Evolutionary conservation across 2,113 vertebrate species (phyloP), one percentile per base, ranked within the genome.

Genomic region (Corvus moneduloides): DNA sequence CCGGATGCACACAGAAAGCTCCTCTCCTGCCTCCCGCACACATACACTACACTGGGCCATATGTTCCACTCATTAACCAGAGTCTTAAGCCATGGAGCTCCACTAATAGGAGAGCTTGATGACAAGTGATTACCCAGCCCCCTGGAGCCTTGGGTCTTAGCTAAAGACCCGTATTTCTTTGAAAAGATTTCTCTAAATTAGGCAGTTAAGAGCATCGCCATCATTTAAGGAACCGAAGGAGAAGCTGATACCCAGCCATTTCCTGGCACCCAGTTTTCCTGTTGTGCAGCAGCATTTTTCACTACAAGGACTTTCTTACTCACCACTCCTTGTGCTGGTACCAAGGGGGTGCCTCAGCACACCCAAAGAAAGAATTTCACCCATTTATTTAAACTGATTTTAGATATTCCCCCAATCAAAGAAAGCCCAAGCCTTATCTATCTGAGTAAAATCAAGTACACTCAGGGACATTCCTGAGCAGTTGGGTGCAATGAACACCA

Each of bases 131-230:
- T 95, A 97, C 67, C 81, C 64, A 78, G 73, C 17, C 55, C 37
- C n/a, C 74, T 10, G 9, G 74, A 95, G 37, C 87, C 90, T 59
- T 67, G 51, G 48, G 64, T 95, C 85, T 94, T 95, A 96, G 88
- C 68, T 94, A 90, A 93, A 96, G 79, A 93, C 94, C 74, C 3
- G 16, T 81, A 74, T 86, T 85, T 90, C 82, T 97, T 96, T 96
- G 95, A 96, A 83, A 96, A 97, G 96, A 96, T 96, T 96, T 72
- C 76, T 81, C 79, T 62, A 91, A 95, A 94, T 94, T 69, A 94
- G 89, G n/a, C 41, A 87, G 66, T 79, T 93, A 92, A 93, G 85
- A 94, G 41, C 66, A 75, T 1, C 20, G 1, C 41, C 72, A 92
- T 88, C 85, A 78, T 78, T 78, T 78, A 86, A 90, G 48, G 79